These are phyloP conservation scores for Aurelia aurita DNA, from an alignment of 30 jellyfish, hydroid and myxozoan species.

Conservation along the genomic window DNA sequence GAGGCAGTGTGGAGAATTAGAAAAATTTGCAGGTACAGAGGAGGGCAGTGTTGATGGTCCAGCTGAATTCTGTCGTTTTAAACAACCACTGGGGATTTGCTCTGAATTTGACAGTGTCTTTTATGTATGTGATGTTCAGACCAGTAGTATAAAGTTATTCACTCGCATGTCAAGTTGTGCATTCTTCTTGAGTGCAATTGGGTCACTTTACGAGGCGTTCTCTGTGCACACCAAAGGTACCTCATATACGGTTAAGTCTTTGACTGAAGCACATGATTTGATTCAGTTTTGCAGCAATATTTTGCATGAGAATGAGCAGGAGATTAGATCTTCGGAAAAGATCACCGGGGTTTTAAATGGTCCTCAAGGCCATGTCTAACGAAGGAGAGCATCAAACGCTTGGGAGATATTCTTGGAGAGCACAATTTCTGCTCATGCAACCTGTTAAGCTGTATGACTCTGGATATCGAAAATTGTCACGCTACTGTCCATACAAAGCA, in stretches of 20 bases:
- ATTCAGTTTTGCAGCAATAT: slow-evolving; percentile 36
- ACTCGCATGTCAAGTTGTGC: slow-evolving; percentile 45
- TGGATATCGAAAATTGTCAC: neutral
- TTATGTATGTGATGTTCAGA: slow-evolving; percentile 51
- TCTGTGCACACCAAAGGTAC: slow-evolving; percentile 34
- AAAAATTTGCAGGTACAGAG: neutral
- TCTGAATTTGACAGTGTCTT: neutral
- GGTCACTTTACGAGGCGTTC: slow-evolving; percentile 31
- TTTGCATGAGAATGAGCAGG: slow-evolving; percentile 31
- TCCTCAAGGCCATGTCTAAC: slow-evolving; percentile 43
- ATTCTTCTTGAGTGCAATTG: slow-evolving; percentile 37
- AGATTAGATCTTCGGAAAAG: slow-evolving; percentile 37
- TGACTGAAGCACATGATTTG: slow-evolving; percentile 37
- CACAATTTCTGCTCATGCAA: neutral
- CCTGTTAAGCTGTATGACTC: neutral
- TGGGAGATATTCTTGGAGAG: neutral
- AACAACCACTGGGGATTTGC: slow-evolving; percentile 6
- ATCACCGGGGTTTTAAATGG: slow-evolving; percentile 39
- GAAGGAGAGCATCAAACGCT: neutral
- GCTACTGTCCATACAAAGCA: slow-evolving; percentile 1
- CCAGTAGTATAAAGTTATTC: slow-evolving; percentile 41
- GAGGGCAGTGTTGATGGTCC: slow-evolving; percentile 18
- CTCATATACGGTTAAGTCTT: slow-evolving; percentile 31
- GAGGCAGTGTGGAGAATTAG: neutral
- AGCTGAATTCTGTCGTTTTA: slow-evolving; percentile 2